Conservation (phyloP, 2,888 invertebrate genomes). For the Seira ritae region DNA sequence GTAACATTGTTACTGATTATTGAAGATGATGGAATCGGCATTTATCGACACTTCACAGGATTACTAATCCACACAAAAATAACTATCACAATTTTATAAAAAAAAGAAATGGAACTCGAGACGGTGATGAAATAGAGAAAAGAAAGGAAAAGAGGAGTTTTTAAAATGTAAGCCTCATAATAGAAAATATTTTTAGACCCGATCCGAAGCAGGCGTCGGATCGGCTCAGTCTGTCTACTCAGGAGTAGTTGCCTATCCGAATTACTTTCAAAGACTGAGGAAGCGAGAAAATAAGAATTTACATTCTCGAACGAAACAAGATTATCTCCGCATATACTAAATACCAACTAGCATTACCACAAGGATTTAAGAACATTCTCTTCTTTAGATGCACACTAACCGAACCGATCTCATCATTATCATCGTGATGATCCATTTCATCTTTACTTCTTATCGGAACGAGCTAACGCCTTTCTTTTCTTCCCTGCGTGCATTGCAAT, state of each 20-base stretch:
- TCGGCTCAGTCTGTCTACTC: no score
- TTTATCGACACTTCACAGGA: constrained; percentile 35
- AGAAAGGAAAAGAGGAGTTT: constrained; percentile 16
- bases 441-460: background rate
- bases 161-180: background rate
- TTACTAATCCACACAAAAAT: no score
- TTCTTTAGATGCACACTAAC: no score
- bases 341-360: no score
- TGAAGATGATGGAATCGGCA: constrained; percentile 59
- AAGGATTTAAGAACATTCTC: no score
- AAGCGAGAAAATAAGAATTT: no score
- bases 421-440: no score
- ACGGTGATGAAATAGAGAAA: background rate
- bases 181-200: constrained; percentile 35
- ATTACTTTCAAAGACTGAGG: constrained; percentile 36
- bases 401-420: no score
- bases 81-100: no score
- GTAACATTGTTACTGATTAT: constrained; percentile 34
- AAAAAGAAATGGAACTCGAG: background rate
- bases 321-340: no score
- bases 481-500: no score
- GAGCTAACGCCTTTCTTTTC: background rate
- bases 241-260: constrained; percentile 9
- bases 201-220: constrained; percentile 46
- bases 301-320: no score